Evolutionary conservation across 2,113 vertebrate genomes (phyloP), one percentile per base, ranked within the genome.

Genomic region (Struthio camelus): DNA sequence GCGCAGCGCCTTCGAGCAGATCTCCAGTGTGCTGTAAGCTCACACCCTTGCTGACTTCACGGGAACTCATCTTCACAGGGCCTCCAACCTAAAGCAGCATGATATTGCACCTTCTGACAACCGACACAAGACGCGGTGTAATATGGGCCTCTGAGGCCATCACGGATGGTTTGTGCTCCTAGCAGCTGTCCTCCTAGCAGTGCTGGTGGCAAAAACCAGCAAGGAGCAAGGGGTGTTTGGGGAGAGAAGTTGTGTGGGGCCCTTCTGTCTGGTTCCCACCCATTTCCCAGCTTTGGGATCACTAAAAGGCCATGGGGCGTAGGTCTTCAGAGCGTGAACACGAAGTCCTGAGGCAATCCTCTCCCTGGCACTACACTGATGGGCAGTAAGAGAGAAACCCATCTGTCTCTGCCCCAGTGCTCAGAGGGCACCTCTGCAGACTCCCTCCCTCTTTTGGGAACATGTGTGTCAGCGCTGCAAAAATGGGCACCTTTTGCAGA

Each of bases 21-120:
- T 14, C 0, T 9, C n/a, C 50, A 13, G 4, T 25, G 14, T 3
- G 18, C 36, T 40, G 36, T 19, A 20, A 0, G 48, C 48, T 59
- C 0, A 0, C 1, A 3, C 7, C 44, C 54, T 40, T 2, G 1
- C 23, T 8, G 3, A 75, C 90, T 85, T 58, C 58, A 32, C 80
- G 71, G 24, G 0, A 1, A 28, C 11, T 5, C 2, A 17, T 46
- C n/a, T 77, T n/a, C 36, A 71, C 19, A 10, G 56, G 34, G 7
- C 14, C 32, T 25, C 25, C 48, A 51, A 6, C 7, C 46, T 23
- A 32, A 50, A 66, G 18, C 28, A 24, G 14, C 7, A 25, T 46
- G 56, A 30, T 66, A n/a, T 24, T 20, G 20, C 4, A 27, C 38
- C 58, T 22, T 64, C 36, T 8, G 51, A 40, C 66, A 82, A 36